Evolutionary conservation across 2,797 vertebrate species (phyloP).

Genomic region (Pristis pectinata): DNA sequence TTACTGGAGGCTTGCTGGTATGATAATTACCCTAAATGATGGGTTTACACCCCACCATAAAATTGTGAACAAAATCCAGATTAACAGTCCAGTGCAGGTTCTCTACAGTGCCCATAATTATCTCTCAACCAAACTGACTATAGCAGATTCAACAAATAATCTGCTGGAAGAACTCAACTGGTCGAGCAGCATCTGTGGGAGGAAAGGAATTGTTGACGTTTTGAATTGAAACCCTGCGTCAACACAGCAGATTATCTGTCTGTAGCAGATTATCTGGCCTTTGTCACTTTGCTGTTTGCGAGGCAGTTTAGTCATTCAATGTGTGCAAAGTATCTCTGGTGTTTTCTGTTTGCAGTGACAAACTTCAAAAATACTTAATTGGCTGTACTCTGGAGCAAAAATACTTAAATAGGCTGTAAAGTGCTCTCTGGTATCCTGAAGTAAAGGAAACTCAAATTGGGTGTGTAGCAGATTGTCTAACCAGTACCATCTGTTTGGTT

Average conservation of each 20-base stretch:
- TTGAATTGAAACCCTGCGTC: too few relatives aligned
- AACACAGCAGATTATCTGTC: not conserved
- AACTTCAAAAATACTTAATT: too few relatives aligned
- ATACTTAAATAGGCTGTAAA: too few relatives aligned
- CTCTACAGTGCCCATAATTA: too few relatives aligned
- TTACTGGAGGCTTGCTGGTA: not conserved
- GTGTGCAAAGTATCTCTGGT: not conserved
- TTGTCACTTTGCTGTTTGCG: not conserved
- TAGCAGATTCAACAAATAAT: too few relatives aligned
- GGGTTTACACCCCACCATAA: not conserved
- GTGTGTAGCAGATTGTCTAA: not conserved
- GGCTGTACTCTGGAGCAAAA: too few relatives aligned
- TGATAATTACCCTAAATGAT: not conserved
- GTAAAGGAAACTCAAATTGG: not conserved
- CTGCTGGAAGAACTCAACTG: too few relatives aligned
- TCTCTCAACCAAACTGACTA: too few relatives aligned
- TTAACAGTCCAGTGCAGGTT: not conserved
- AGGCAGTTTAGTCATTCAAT: not conserved
- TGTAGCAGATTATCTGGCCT: not conserved
- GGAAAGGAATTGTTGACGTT: too few relatives aligned
- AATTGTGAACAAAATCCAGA: not conserved
- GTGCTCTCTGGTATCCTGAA: not conserved
- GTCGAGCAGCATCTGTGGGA: too few relatives aligned
- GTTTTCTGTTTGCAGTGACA: too few relatives aligned
- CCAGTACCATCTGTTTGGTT: not conserved